Conservation (phyloP, 2,113 vertebrate genomes). For the Apteryx owenii region DNA sequence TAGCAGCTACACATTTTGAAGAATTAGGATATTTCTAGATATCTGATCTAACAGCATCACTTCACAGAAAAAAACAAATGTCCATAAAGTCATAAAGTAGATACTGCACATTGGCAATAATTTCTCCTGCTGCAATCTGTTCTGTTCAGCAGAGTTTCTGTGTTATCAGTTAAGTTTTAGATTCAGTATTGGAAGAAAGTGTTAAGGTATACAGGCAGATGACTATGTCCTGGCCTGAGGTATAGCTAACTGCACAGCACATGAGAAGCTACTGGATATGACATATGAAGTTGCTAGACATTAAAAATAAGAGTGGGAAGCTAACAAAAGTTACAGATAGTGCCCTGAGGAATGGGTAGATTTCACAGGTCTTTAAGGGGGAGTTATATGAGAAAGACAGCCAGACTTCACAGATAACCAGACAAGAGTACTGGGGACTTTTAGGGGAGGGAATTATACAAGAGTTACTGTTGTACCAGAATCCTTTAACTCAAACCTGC, state of each 20-base stretch:
- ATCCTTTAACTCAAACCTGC: neutral
- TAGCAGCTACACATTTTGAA: neutral
- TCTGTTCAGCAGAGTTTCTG: neutral
- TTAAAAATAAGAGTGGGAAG: neutral
- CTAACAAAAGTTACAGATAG: neutral
- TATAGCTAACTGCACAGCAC: neutral
- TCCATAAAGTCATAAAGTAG: neutral
- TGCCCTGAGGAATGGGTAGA: neutral
- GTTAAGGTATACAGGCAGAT: neutral
- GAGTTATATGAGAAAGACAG: neutral
- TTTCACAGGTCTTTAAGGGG: neutral
- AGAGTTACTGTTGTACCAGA: rapidly evolving
- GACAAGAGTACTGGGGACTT: neutral
- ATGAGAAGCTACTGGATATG: neutral
- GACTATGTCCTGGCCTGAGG: neutral
- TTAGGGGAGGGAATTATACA: neutral
- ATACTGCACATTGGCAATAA: neutral
- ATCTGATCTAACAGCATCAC: neutral
- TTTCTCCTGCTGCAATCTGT: neutral
- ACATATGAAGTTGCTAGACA: neutral
- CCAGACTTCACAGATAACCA: neutral
- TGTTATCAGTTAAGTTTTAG: neutral
- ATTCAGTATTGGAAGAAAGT: neutral
- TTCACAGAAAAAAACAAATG: neutral
- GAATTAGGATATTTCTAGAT: neutral